These are phyloP conservation scores for Spongilla lacustris DNA, from an alignment of 37 sponge, comb jelly and placozoan species.

Conservation along the genomic window DNA sequence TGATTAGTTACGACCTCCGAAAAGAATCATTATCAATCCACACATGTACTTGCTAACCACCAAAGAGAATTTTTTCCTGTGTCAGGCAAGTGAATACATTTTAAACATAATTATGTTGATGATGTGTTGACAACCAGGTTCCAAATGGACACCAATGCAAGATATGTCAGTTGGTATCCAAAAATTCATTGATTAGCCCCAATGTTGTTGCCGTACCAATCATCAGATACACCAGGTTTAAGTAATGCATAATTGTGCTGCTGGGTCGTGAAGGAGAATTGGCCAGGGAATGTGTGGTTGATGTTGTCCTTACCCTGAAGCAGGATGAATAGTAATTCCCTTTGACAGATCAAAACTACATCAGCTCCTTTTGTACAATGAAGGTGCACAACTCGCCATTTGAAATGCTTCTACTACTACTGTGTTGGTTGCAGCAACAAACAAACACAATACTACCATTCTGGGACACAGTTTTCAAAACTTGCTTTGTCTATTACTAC, in stretches of 20 bases:
- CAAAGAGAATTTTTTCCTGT: too few species aligned
- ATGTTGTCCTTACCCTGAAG: not conserved
- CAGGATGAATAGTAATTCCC: not conserved
- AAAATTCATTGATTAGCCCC: not conserved
- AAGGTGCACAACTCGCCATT: not conserved
- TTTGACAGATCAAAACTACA: not conserved
- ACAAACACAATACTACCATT: not conserved
- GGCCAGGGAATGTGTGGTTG: not conserved
- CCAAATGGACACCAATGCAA: too few species aligned
- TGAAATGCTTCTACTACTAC: not conserved
- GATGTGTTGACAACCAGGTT: too few species aligned
- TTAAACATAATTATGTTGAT: too few species aligned
- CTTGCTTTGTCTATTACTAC: not conserved
- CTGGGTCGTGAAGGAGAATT: not conserved
- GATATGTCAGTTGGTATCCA: not conserved
- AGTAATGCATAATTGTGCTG: not conserved
- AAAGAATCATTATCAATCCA: too few species aligned
- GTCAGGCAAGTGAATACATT: too few species aligned
- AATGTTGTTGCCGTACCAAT: not conserved
- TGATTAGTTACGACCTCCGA: too few species aligned
- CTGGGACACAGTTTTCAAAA: not conserved
- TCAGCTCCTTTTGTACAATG: not conserved
- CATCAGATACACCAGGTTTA: not conserved
- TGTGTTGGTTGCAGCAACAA: not conserved
- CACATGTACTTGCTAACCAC: too few species aligned